Evolutionary conservation across 2,113 vertebrate genomes (phyloP).

Genomic region (Macquaria ambigua): DNA sequence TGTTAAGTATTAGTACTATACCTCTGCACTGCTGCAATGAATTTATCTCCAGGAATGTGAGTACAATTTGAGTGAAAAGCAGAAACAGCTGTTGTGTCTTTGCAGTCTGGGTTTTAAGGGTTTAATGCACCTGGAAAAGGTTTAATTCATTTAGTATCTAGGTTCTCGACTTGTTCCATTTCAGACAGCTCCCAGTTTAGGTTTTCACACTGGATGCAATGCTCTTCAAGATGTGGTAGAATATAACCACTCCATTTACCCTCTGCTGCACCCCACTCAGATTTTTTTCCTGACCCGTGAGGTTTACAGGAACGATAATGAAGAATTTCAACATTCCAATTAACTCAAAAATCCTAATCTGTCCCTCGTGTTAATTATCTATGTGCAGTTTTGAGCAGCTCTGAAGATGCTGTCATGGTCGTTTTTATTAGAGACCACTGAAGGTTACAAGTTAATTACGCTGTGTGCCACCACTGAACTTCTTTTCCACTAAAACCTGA

Average conservation of each 20-base stretch:
- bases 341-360: constrained; percentile 71
- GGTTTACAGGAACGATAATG: constrained; percentile 28
- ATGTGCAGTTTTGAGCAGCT: constrained; percentile 24
- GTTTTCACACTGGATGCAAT: background rate
- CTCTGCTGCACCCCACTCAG: constrained; percentile 9
- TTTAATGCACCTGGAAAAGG: background rate
- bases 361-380: constrained; percentile 56
- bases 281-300: constrained; percentile 19
- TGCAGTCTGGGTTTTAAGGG: background rate
- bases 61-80: background rate
- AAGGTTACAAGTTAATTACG: constrained; percentile 74
- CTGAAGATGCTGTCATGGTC: constrained; percentile 18
- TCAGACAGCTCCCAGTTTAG: background rate
- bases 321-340: constrained; percentile 64
- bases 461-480: constrained; percentile 24
- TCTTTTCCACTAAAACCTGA: constrained; percentile 15
- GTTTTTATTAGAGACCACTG: constrained; percentile 31
- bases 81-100: background rate
- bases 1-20: background rate
- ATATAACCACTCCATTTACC: background rate
- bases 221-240: background rate
- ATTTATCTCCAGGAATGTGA: background rate
- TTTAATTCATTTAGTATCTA: background rate
- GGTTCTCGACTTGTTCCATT: background rate
- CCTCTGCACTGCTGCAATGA: background rate